Base-by-base conservation (phyloP, 2,888 invertebrate species). In the Elmis aenea region DNA sequence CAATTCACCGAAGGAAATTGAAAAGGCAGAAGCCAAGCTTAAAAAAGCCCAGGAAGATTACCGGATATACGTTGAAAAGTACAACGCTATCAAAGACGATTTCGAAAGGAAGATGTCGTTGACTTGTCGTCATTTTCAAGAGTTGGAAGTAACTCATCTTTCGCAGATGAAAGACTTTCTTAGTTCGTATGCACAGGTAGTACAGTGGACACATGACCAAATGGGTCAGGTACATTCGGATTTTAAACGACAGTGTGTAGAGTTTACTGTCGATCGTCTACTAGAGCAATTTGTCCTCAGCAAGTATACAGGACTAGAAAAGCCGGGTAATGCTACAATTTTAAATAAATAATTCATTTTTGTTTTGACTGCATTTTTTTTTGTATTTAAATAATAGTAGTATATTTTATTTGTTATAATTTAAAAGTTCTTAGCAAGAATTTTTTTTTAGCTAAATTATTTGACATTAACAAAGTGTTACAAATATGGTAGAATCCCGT, bases 1-100 rank as follows among this genome's bases (percentile, higher is more conserved):
- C 71, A 83, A 83, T 12, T 90, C 93, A 10, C 79, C 84, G 30
- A 93, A 91, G 66, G 96, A 97, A 57, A 74, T 94, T 46, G 93
- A 95, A 66, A 96, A 96, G 68, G 84, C 89, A 37, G 95, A 95
- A 69, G 73, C 79, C 1, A 96, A 97, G 67, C 73, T 90, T 51
- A 89, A 87, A 62, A 95, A 95, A 71, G 80, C 94, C 12, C 88
- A 94, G 66, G 96, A 97, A 61, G 97, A 99, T 58, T 97, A 96
- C 64, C 86, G 86, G 64, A 73, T 75, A 46, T 76, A 92, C 52
- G 83, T 94, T 48, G 95, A 96, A 42, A 97, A 96, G 68, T 96
- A 97, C 67, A 85, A 83, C 57, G 73, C 78, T 15, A 83, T 93
- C 28, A 85, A 96, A 62, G 87, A 87, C 54, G 93, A 94, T 58